Percentiles rank a stretch among this genome's conserved stretches.
Conservation (phyloP, 2,113 vertebrate species). For the Lagopus leucura region DNA sequence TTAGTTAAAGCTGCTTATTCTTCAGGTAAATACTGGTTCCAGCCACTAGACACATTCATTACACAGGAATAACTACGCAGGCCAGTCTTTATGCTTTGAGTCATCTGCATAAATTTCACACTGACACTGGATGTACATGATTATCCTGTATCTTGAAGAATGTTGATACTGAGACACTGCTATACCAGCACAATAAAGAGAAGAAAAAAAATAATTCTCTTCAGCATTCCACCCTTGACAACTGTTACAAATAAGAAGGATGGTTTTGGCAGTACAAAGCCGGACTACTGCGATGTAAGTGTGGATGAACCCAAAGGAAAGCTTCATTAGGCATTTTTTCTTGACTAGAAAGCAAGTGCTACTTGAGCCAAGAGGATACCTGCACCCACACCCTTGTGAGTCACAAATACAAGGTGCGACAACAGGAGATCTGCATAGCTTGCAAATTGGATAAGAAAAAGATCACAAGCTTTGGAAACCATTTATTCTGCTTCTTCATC, state of each 20-base stretch:
- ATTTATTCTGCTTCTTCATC: neutral
- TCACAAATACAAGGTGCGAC: neutral
- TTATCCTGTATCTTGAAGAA: neutral
- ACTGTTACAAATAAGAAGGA: neutral
- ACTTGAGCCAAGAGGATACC: neutral
- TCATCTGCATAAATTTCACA: neutral
- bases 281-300: accelerated
- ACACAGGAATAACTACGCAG: neutral
- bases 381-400: neutral
- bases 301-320: neutral
- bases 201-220: neutral
- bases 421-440: neutral
- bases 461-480: neutral
- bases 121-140: neutral
- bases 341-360: neutral
- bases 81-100: neutral
- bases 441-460: neutral
- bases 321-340: neutral
- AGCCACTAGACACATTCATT: neutral
- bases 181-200: neutral
- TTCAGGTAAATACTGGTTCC: neutral
- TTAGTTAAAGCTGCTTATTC: neutral
- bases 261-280: neutral
- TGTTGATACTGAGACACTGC: neutral
- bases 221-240: neutral